These are phyloP conservation scores for Caloenas nicobarica DNA, from an alignment of 2,113 vertebrate genomes.

Conservation along the genomic window DNA sequence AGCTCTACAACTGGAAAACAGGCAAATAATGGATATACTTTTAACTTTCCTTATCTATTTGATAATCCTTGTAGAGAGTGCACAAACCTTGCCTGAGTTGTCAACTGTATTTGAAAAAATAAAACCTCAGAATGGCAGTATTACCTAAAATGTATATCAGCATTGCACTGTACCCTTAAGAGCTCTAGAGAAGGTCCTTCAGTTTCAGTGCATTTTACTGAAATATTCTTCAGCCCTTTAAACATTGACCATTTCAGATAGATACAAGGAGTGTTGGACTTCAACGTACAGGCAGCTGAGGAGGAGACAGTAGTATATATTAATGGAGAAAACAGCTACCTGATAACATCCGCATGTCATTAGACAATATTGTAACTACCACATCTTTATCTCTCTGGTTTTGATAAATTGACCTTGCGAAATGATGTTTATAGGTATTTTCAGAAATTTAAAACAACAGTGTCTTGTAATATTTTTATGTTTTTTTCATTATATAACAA, in stretches of 20 bases:
- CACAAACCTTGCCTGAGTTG: background rate
- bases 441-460: background rate
- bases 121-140: rapidly evolving
- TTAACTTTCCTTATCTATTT: background rate
- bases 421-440: background rate
- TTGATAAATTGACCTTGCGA: background rate
- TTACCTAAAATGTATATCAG: background rate
- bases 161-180: background rate
- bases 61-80: background rate
- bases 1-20: background rate
- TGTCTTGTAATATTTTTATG: background rate
- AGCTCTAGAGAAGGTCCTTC: background rate
- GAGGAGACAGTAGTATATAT: background rate
- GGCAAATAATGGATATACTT: background rate
- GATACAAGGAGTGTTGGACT: background rate
- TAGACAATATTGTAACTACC: background rate
- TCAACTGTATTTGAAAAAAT: background rate
- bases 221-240: background rate
- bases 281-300: background rate
- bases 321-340: background rate
- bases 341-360: background rate
- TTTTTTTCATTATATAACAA: background rate
- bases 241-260: background rate
- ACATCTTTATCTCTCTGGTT: background rate
- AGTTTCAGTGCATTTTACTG: background rate